Evolutionary conservation across 2,888 invertebrate genomes (phyloP), one percentile per base, ranked within the genome.

Genomic region (Xylota segnis): DNA sequence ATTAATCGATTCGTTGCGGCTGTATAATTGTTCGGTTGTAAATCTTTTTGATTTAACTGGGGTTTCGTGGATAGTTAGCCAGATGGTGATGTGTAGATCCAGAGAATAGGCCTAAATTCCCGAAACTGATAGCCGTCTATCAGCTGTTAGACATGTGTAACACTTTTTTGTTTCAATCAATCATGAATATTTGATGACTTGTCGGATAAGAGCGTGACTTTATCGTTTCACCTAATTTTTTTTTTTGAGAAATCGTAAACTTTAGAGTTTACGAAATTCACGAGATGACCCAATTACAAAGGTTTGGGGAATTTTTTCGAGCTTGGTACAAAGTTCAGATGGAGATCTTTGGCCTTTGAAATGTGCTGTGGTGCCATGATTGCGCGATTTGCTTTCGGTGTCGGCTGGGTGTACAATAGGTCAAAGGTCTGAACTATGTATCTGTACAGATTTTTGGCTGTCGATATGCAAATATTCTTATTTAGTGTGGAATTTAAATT

Each of bases 231-330:
- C n/a, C 18, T 40, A 23, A 12, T 40, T 9, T 6, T 2, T n/a
- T n/a, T 40, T 9, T 6, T 2, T n/a, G 7, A 12, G 37, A 23
- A 59, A 37, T 12, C 14, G 23, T 40, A 23, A 9, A 23, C 18
- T 37, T 37, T 4, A 12, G 37, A 37, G 18, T 37, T 23, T n/a
- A n/a, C 7, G 14, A 43, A 12, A 43, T 14, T n/a, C 43, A 29
- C 14, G 3, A 47, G 47, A 63, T 47, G 47, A 47, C 63, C 63
- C 18, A 47, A 50, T 65, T 23, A 54, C 52, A 27, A 10, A n/a
- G n/a, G n/a, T n/a, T n/a, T n/a, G n/a, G n/a, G n/a, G n/a, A n/a
- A 18, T 50, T 32, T 12, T 16, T 16, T 16, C 3, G 16, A 9
- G 14, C 7, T 5, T n/a, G 16, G 16, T 6, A 45, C 16, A 45